Evolutionary conservation across 2,113 vertebrate species (phyloP), one percentile per base, ranked within the genome.

Genomic region (Rhadina sibilatrix): DNA sequence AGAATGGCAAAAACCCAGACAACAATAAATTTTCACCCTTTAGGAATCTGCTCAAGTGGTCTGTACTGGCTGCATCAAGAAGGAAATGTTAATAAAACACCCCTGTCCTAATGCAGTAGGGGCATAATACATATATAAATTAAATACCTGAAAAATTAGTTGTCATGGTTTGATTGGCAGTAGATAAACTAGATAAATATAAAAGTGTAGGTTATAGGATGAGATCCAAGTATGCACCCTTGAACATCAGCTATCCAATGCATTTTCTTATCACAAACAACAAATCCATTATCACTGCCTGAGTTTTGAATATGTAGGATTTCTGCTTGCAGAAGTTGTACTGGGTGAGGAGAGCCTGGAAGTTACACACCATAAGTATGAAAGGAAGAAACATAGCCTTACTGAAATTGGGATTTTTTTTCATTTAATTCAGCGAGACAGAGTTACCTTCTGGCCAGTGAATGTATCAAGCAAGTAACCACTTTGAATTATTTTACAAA

Each of bases 331-430:
- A 24, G 15, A 40, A 63, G 8, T 3, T 82, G 3, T 31, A 19
- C 30, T 54, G 40, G 3, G 8, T 33, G 35, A 66, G 40, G 52
- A 49, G 33, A 71, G 14, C 37, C 31, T 33, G 10, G 15, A 3
- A 69, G 30, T 44, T 49, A 35, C 38, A 33, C 12, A 40, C 2
- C 0, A 0, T 3, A 9, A 33, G 19, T 2, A n/a, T 3, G 28
- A 42, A 50, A 23, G 17, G 8, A 65, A 19, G 37, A 31, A 83
- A 20, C 1, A 4, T 24, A 18, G 18, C 5, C 40, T 70, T 7
- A 1, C 33, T 38, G 46, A 65, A 69, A 72, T 6, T 11, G 9
- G 19, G 25, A 33, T 15, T 6, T 31, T 53, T 70, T 35, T 68
- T 16, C 21, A 59, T 38, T 49, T 2, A 2, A 2, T 68, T 80